Evolutionary conservation across 35 echinoderm and acorn worm species (phyloP), one percentile per base, ranked within the genome.

Genomic region (Stichopus chloronotus): DNA sequence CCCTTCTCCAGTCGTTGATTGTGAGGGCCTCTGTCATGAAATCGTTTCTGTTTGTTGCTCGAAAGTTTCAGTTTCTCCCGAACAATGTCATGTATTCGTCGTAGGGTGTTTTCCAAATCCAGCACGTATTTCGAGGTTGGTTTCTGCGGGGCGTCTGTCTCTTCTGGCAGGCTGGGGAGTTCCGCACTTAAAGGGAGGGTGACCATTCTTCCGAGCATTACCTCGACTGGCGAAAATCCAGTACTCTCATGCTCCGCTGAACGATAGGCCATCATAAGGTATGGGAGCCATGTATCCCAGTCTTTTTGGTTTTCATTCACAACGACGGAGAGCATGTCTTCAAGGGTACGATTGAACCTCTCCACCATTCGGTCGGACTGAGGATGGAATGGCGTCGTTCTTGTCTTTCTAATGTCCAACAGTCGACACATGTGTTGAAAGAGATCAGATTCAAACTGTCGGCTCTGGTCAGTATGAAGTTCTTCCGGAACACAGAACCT

Each of bases 361-460:
- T 95, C 90, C 16, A 87, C 56, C 65, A 95, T 92, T 14, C 94
- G 79, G 63, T 78, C 79, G 61, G 72, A 23, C 63, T 91, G 56
- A 4, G 94, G 88, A 52, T 92, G 94, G 30, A 79, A 94, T 2
- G 93, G 87, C 16, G 76, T 90, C 20, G 93, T 90, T 57, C 87
- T 89, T 6, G 90, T 95, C 52, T 95, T 95, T 56, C 92, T 92
- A 11, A 87, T 88, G 19, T 81, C 90, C 2, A 92, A 19, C 57
- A 95, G 52, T 3, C 58, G 21, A 63, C 90, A 95, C 22, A 95
- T n/a, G 11, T 87, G 78, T 63, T 95, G 61, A 25, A 95, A 74
- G 6, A 88, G n/a, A 20, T 57, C 61, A 16, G 94, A 82, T 78
- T 95, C 94, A 61, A 95, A 95, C n/a, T 92, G 60, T n/a, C 10